Base-by-base conservation (phyloP, 1,140 invertebrate genomes). In the Drosophila obscura region DNA sequence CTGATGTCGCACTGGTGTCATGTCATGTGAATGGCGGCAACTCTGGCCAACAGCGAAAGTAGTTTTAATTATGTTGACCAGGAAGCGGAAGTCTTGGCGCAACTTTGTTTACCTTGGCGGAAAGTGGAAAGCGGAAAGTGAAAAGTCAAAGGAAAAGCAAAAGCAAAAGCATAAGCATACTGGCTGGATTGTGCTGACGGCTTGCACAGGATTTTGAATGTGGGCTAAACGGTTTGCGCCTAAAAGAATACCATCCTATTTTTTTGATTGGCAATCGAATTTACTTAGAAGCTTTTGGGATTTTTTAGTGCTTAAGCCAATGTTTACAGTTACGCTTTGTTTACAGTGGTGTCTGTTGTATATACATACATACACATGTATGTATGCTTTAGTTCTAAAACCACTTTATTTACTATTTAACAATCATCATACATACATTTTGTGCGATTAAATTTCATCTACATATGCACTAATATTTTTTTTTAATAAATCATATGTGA, bases 1-100 rank as follows among this genome's bases (percentile, higher is more conserved):
- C 31, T 31, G 31, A 31, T 9, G 31, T 3, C 31, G 8, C 22
- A 28, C 26, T 28, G 11, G 35, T 39, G 4, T 56, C 44, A 50
- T 39, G 4, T 56, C 44, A 44, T 57, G 49, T 77, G 68, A 67
- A 73, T 69, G 78, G 68, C 57, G 73, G 67, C 68, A 39, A 39
- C 35, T 4, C 51, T 48, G 61, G 74, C 19, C 43, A 58, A 16
- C 41, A 66, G 75, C 41, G 81, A 78, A 82, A 87, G 83, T 87
- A 87, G 51, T 87, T 81, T 79, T 78, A 78, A 87, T 87, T 79
- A 87, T 78, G 74, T 78, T 77, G 80, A 85, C 82, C 83, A 87
- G 82, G 83, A 87, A 87, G 82, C 78, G 82, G 74, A 87, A 87
- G 82, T 64, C 48, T 49, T 26, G 53, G 15, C 26, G 39, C 45